Percentiles rank a stretch among this genome's conserved stretches.
phyloP scores from a whole-genome alignment of 1,140 invertebrate species.

The Ooceraea biroi region DNA sequence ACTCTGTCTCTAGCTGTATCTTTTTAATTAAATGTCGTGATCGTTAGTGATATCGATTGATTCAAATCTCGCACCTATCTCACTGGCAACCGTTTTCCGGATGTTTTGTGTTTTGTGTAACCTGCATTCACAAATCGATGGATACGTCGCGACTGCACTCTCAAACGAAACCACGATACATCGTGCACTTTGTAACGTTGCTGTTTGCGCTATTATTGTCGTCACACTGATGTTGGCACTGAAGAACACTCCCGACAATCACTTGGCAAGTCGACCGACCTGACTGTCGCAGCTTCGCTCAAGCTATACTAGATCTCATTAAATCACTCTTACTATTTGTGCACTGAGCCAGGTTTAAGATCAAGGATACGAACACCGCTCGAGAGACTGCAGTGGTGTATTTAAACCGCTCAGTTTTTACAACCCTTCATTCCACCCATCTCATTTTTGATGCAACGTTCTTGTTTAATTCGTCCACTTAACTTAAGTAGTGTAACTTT shows the following conservation, averaged over 20 bases:
- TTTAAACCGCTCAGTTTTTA: constrained; percentile 19
- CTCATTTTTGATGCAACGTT: constrained; percentile 16
- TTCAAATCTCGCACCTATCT: constrained; percentile 3
- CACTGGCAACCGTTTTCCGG: not conserved
- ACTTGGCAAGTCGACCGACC: constrained; percentile 16
- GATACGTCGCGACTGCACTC: not conserved
- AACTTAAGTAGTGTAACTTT: constrained; percentile 16
- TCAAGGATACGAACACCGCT: not conserved
- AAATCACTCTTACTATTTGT: constrained; percentile 27
- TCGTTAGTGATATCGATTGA: constrained; percentile 18
- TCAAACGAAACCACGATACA: not conserved
- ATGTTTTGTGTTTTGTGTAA: constrained; percentile 12
- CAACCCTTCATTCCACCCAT: not conserved
- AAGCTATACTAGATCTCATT: not conserved
- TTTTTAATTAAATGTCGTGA: not conserved
- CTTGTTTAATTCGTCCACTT: constrained; percentile 17
- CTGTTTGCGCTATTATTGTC: not conserved
- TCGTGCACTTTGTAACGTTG: not conserved
- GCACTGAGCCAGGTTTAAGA: not conserved
- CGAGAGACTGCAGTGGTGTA: not conserved
- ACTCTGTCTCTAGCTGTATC: not conserved
- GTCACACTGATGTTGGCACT: not conserved
- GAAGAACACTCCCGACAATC: constrained; percentile 29
- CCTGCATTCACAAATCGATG: not conserved
- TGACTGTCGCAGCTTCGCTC: constrained; percentile 14